phyloP scores from a whole-genome alignment of 2,797 vertebrate genomes.

The Scolopax bukidnonensis region DNA sequence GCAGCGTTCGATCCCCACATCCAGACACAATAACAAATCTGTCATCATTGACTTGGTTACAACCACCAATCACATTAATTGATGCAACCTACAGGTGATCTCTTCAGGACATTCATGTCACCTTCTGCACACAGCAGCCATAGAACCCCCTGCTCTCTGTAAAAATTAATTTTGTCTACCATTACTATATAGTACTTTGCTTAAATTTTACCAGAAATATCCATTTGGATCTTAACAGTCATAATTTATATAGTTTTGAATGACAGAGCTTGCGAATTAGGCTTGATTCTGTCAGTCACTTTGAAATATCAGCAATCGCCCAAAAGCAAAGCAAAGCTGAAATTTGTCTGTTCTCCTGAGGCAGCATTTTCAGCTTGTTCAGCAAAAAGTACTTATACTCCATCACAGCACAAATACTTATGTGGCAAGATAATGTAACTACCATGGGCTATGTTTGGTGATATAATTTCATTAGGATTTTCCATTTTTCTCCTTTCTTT shows the following conservation, averaged over 20 bases:
- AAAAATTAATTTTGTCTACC: background rate
- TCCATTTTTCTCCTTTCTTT: background rate
- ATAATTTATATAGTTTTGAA: background rate
- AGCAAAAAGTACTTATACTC: background rate
- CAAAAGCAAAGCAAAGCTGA: constrained; percentile 40
- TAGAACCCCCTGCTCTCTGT: background rate
- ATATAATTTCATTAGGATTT: background rate
- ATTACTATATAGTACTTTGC: background rate
- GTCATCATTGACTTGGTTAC: background rate
- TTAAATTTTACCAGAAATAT: background rate
- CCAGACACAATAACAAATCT: background rate
- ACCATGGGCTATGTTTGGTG: background rate
- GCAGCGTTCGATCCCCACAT: background rate
- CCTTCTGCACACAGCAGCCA: background rate
- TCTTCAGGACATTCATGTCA: background rate
- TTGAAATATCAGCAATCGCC: constrained; percentile 29
- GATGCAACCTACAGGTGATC: background rate
- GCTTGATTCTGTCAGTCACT: constrained; percentile 31
- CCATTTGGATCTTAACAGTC: background rate
- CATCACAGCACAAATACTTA: background rate
- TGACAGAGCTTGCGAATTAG: background rate
- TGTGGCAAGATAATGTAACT: constrained; percentile 6
- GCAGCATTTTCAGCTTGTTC: constrained; percentile 31
- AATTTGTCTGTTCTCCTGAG: constrained; percentile 18
- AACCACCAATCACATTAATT: background rate